Base-by-base conservation (phyloP, 2,113 vertebrate genomes). In the Opisthocomus hoazin region DNA sequence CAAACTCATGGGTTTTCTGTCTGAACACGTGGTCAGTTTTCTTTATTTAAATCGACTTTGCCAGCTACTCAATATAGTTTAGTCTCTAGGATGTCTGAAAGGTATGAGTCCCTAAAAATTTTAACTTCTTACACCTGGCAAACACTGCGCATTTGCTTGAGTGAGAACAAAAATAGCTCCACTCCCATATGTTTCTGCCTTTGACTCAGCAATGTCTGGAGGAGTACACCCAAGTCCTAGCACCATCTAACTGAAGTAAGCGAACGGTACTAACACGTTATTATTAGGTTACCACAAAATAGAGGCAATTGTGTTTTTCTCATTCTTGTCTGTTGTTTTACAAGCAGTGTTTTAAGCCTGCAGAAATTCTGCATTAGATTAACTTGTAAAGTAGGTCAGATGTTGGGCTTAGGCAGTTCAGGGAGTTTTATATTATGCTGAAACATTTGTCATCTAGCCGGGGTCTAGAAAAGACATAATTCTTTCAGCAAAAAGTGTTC, bases 121-220 rank as follows among this genome's bases (percentile, higher is more conserved):
- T 66, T 51, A 56, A 78, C 34, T 61, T 84, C 74, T 83, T 92
- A 58, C 70, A 87, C 84, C 81, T 95, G 92, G 74, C 66, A 83
- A 79, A 76, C 36, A 46, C 63, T 86, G 60, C n/a, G 21, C 37
- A n/a, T 91, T 89, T 87, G 92, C 74, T 75, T 71, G 77, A 92
- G 75, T 64, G 83, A 89, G 61, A 94, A 58, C 36, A 80, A 70
- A 94, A 92, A 76, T 94, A 93, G 81, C 78, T 91, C 20, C 26
- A 20, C 92, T 96, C 65, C 80, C 86, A 45, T 94, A 87, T 73
- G 80, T 94, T 92, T 94, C 81, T 97, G 90, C 86, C 80, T 96
- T 93, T 95, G 94, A 95, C 77, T 96, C 89, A 96, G 94, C 92
- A 93, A 74, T 79, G 81, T 85, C 74, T 85, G 91, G 94, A 87